Evolutionary conservation across 64 coral and sea anemone genomes (phyloP).

Genomic region (Montipora foliosa): DNA sequence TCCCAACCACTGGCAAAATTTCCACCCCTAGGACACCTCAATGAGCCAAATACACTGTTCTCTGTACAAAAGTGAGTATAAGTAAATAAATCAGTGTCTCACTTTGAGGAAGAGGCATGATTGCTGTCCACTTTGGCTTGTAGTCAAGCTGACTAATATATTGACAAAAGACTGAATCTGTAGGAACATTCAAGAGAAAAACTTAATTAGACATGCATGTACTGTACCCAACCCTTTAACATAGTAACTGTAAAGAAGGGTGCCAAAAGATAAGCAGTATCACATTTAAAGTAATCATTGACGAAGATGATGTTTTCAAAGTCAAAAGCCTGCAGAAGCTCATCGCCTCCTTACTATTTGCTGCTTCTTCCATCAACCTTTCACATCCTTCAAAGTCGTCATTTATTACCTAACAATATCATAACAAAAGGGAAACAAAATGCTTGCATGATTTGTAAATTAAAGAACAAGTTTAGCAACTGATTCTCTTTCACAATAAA

Average conservation of each 20-base stretch:
- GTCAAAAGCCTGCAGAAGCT: too few species aligned
- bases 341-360: constrained; percentile 60
- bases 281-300: too few species aligned
- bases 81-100: background rate
- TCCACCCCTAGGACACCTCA: too few species aligned
- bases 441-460: too few species aligned
- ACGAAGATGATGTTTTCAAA: too few species aligned
- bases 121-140: constrained; percentile 91
- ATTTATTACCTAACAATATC: constrained; percentile 59
- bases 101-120: constrained; percentile 66
- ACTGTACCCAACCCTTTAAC: too few species aligned
- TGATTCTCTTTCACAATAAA: too few species aligned
- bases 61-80: background rate
- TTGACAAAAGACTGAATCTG: constrained; percentile 89
- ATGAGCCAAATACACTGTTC: too few species aligned
- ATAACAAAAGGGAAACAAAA: background rate
- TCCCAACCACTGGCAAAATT: too few species aligned
- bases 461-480: too few species aligned
- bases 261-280: too few species aligned
- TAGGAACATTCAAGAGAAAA: background rate
- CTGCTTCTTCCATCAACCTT: constrained; percentile 85
- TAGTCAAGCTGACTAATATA: constrained; percentile 91
- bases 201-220: background rate
- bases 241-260: too few species aligned
- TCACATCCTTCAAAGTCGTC: constrained; percentile 95